Base-by-base conservation (phyloP, 2,888 invertebrate genomes). In the Aspidiotus rigidus region DNA sequence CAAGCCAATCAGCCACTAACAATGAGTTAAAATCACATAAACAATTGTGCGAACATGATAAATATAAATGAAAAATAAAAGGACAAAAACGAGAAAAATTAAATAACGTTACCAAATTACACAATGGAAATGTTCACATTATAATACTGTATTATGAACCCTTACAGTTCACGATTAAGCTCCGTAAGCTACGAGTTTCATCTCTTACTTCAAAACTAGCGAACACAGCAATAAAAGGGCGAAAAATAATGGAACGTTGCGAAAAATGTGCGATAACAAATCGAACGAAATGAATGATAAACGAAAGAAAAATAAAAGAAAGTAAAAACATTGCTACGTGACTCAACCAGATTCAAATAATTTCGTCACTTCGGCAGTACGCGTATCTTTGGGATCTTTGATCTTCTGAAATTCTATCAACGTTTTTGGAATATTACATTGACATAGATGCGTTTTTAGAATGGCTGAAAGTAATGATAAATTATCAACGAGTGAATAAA, bases 331-430 rank as follows among this genome's bases (percentile, higher is more conserved):
- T 40, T 17, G 41, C 41, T 8, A 17, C 15, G 16, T 15, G 44
- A n/a, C 5, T 67, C 49, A 67, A 67, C 67, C 67, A 41, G 59
- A 67, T 67, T 67, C 67, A 16, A 67, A n/a, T 60, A 67, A 60
- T 59, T 67, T 60, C 15, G 67, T 67, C 67, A 16, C 44, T 41
- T 17, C 53, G 16, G 49, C 44, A 67, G 28, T 7, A 60, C 67
- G 16, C 17, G 15, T 28, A 67, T 60, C 28, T 28, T 28, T 28
- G 15, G 60, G 28, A 39, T 67, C 59, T 17, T 67, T 59, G 59
- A 42, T 15, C 17, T 60, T 67, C 28, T 42, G 44, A 28, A 59
- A 59, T 9, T 42, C 16, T 42, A 17, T 39, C 42, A 67, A 39
- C 44, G 67, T 42, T 11, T 16, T 39, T 10, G 7, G 9, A 9